Base-by-base conservation (phyloP, 2,888 invertebrate species). In the Zygothrica quintamaculata region DNA sequence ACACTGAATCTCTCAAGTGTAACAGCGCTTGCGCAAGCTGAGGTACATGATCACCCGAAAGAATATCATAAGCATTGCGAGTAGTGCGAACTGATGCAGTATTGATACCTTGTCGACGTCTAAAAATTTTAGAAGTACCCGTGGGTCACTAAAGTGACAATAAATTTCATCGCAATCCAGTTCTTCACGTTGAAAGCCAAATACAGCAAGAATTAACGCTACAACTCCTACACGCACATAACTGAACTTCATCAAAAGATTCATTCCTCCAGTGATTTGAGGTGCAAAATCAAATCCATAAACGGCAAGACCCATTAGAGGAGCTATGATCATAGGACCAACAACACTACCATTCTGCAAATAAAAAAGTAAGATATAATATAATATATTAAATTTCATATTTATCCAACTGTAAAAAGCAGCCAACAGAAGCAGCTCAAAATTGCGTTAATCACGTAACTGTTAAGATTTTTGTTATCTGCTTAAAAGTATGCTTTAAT, bases 241-340 rank as follows among this genome's bases (percentile, higher is more conserved):
- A 16, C 94, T 94, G 3, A 92, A 92, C 87, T 93, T 94, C 93
- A 94, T 94, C 2, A 94, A 71, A 3, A 93, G 89, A 87, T 93
- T 92, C 93, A 94, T 93, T 13, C 92, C 74, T 3, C 92, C 89
- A 0, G 94, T 93, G 56, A 94, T 94, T 67, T 93, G 91, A 36
- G 92, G 92, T 0, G 94, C 94, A 90, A 94, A 94, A 88, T 94
- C 94, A 71, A 94, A 94, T 0, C 94, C 94, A 88, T 94, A 94
- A 62, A 94, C 93, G 0, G 93, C 94, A 11, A 94, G 89, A 1
- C 94, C 94, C 53, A 94, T 92, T 77, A 94, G 93, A 0, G 94
- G 94, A 0, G 94, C 94, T 36, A 94, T 93, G 0, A 93, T 90
- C 52, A 94, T 90, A 0, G 94, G 94, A 0, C 94, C 94, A 39